Base-by-base conservation (phyloP, 2,888 invertebrate species). In the Bombylius major region DNA sequence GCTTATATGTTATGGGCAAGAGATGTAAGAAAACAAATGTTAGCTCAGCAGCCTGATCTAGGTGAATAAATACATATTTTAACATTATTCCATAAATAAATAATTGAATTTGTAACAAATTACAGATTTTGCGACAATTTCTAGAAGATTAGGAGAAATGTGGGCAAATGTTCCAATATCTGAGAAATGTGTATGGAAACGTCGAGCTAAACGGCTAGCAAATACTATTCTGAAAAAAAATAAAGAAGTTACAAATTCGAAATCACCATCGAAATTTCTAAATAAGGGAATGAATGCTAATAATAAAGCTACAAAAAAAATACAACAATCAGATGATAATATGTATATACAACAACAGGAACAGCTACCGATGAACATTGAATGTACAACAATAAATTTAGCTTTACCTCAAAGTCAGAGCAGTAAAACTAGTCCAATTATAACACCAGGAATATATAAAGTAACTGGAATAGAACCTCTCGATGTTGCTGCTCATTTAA, bases 1-100 rank as follows among this genome's bases (percentile, higher is more conserved):
- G 93, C 93, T 0, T 94, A 93, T 72, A 91, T 90, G 83, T 77
- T 93, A 68, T 94, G 92, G 91, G 88, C 92, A 0, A 86, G 88
- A 62, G 89, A 89, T 65, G 82, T 87, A 23, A 79, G 92, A 47
- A 84, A 86, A 59, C 84, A 85, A 62, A 77, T 89, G 56, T 76
- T 87, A 39, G 78, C 82, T 53, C 81, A 83, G 60, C 82, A 83
- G 68, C 87, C 89, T 0, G 82, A 84, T 56, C 82, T 88, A 49
- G 61, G 61, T 61, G 53, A 53, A 44, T 23, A 45, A 32, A 36
- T 36, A 4, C 34, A 36, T 36, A 36, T 36, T 4, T 6, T 3
- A 36, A 8, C n/a, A n/a, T n/a, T n/a, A 36, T 36, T 36, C 9
- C 1, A 3, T 9, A 36, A 8, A 6, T 36, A 36, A 36, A 36